Percentiles rank a stretch among this genome's conserved stretches.
These are phyloP conservation scores for Atractosteus spatula DNA, from an alignment of 2,113 vertebrate genomes.

Conservation along the genomic window DNA sequence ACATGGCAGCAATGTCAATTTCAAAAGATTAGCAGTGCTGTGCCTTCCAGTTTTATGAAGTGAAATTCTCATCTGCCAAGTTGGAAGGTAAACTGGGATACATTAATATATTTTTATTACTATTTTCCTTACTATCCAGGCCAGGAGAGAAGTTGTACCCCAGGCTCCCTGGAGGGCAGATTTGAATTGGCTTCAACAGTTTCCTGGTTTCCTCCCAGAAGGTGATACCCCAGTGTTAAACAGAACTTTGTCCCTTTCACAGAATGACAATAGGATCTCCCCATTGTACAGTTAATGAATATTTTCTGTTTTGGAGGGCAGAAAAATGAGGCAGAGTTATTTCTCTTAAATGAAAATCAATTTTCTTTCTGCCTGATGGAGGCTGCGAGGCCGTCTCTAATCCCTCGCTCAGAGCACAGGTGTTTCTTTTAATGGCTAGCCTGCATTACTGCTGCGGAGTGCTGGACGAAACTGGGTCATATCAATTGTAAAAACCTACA, in stretches of 20 bases:
- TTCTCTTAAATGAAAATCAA: slow-evolving; percentile 69
- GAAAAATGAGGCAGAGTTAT: slow-evolving; percentile 48
- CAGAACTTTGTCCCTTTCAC: slow-evolving; percentile 44
- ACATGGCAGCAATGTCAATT: too few species aligned
- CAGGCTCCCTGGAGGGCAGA: slow-evolving; percentile 42
- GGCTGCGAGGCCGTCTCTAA: slow-evolving; percentile 24
- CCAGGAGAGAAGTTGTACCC: slow-evolving; percentile 28
- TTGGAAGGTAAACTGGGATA: neutral
- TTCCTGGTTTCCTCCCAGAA: slow-evolving; percentile 47
- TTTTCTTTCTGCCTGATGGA: slow-evolving; percentile 44
- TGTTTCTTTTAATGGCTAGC: slow-evolving; percentile 21
- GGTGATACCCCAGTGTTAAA: slow-evolving; percentile 49
- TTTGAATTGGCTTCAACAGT: slow-evolving; percentile 50
- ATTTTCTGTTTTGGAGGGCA: slow-evolving; percentile 53
- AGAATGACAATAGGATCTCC: slow-evolving; percentile 53
- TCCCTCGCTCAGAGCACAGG: slow-evolving; percentile 26
- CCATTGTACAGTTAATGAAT: slow-evolving; percentile 59
- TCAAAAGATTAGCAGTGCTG: neutral
- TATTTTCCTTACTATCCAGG: too few species aligned
- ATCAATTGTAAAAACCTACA: slow-evolving; percentile 41
- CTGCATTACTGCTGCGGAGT: neutral
- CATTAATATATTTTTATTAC: neutral
- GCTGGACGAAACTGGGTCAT: neutral
- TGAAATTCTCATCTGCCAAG: neutral
- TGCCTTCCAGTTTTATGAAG: neutral